phyloP scores from a whole-genome alignment of 1,140 invertebrate genomes.

The Drosophila virilis region DNA sequence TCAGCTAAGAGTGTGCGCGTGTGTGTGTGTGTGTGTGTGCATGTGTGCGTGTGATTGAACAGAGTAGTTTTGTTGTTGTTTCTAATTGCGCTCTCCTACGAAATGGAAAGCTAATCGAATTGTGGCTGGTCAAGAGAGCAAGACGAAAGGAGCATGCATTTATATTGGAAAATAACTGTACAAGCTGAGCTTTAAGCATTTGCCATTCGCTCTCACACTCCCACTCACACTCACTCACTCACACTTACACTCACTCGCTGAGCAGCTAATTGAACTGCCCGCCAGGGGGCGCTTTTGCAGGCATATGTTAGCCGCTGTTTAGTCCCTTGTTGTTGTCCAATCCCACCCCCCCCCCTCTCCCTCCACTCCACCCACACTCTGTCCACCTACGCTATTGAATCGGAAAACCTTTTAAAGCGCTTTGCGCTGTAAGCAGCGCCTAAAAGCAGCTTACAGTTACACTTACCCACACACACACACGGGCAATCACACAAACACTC shows the following conservation, averaged over 20 bases:
- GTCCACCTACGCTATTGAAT: constrained; percentile 10
- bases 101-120: constrained; percentile 56
- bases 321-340: background rate
- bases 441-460: constrained; percentile 69
- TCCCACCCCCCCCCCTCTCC: background rate
- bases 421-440: constrained; percentile 67
- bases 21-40: constrained; percentile 37
- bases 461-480: constrained; percentile 32
- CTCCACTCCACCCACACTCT: background rate
- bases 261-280: constrained; percentile 43
- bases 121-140: constrained; percentile 58
- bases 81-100: constrained; percentile 52
- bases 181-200: background rate
- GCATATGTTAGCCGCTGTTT: constrained; percentile 30
- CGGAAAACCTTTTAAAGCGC: constrained; percentile 75
- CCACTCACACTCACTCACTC: too few relatives aligned
- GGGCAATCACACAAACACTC: background rate
- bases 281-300: constrained; percentile 9
- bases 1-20: constrained; percentile 1
- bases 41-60: constrained; percentile 46
- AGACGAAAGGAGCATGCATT: background rate
- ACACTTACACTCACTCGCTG: background rate
- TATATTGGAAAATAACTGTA: background rate
- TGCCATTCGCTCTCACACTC: background rate
- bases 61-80: constrained; percentile 13